Conservation (phyloP, 2,888 invertebrate genomes). For the Protonemura montana region DNA sequence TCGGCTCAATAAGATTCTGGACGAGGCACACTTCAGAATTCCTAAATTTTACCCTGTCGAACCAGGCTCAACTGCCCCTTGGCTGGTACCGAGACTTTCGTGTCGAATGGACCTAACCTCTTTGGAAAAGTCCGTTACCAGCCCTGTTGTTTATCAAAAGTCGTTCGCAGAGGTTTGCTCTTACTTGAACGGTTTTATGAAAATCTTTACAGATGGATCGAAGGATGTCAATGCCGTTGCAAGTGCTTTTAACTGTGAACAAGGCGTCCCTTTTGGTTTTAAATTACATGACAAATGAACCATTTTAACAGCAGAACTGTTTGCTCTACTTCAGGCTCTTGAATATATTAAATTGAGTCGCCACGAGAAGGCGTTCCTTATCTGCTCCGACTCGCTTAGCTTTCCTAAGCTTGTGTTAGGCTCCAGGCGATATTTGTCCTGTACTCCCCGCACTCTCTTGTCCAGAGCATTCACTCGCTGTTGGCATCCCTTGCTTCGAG, state of each 20-base stretch:
- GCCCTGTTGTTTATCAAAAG: not conserved
- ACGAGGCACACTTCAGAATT: not conserved
- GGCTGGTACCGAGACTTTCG: not conserved
- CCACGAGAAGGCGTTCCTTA: not conserved
- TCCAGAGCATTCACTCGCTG: constrained; percentile 17
- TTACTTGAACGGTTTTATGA: not conserved
- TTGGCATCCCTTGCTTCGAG: not conserved
- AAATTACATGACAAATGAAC: not conserved
- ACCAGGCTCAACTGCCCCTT: not conserved
- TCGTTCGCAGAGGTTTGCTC: not conserved
- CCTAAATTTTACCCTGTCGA: not conserved
- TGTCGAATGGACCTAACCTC: not conserved
- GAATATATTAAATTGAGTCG: not conserved
- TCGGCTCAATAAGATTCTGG: not conserved
- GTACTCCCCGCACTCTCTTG: not conserved
- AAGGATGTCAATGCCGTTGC: not conserved
- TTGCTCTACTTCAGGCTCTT: not conserved
- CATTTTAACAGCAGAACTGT: not conserved
- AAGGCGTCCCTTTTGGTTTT: not conserved
- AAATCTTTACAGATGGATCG: not conserved
- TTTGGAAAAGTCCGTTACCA: not conserved
- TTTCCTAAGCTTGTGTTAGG: too few relatives aligned
- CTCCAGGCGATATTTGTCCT: not conserved
- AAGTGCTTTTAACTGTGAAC: not conserved
- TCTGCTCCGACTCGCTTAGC: not conserved